Evolutionary conservation across 1,140 invertebrate genomes (phyloP).

Genomic region (Phthorimaea operculella): DNA sequence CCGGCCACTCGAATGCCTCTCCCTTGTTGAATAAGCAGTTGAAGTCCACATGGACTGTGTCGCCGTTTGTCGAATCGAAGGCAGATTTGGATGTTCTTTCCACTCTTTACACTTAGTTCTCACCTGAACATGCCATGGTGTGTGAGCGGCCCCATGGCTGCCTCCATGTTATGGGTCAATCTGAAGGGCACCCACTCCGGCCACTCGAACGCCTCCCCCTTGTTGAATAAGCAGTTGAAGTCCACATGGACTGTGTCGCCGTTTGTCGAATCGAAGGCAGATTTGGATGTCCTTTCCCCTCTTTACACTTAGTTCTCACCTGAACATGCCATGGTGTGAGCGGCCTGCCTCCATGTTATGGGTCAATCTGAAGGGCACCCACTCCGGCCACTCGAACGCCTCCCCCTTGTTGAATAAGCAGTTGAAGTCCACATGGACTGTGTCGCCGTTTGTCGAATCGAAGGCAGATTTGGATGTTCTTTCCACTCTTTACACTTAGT

Average conservation of each 20-base stretch:
- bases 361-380: conserved; percentile 96
- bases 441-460: conserved; percentile 80
- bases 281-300: conserved; percentile 91
- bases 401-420: conserved; percentile 97
- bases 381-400: conserved; percentile 88
- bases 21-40: conserved; percentile 97
- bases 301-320: no score
- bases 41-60: conserved; percentile 97
- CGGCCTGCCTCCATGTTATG: conserved; percentile 95
- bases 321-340: conserved; percentile 90
- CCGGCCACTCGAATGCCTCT: conserved; percentile 89
- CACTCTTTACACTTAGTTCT: no score
- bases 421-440: conserved; percentile 98
- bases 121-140: conserved; percentile 88
- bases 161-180: conserved; percentile 96
- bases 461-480: no score
- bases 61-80: conserved; percentile 90
- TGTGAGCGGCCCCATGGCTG: conserved; percentile 93
- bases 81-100: conserved; percentile 85
- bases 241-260: conserved; percentile 98
- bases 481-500: no score
- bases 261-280: conserved; percentile 81
- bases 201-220: conserved; percentile 87
- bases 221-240: conserved; percentile 98
- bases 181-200: conserved; percentile 97